phyloP scores from a whole-genome alignment of 2,888 invertebrate species.

The Hemithea aestivaria region DNA sequence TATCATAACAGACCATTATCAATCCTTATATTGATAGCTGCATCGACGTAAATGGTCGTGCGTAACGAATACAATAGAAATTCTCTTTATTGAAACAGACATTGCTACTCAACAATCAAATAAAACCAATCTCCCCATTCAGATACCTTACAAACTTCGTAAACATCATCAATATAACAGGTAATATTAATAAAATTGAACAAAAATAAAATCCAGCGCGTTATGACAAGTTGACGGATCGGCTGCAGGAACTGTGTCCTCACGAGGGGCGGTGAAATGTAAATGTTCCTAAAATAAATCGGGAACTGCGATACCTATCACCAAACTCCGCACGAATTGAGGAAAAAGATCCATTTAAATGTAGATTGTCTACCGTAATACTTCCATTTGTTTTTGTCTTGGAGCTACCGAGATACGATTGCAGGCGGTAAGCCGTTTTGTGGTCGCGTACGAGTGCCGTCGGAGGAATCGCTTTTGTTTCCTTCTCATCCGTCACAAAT shows the following conservation, averaged over 20 bases:
- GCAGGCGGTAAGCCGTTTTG: constrained; percentile 54
- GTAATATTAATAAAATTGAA: background rate
- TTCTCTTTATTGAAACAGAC: too few relatives aligned
- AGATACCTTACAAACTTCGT: too few relatives aligned
- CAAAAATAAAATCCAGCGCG: constrained; percentile 11
- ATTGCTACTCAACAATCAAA: too few relatives aligned
- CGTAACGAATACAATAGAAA: too few relatives aligned
- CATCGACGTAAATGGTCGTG: too few relatives aligned
- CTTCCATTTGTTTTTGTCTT: constrained; percentile 77
- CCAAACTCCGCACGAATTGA: constrained; percentile 72
- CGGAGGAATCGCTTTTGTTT: constrained; percentile 30
- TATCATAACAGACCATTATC: too few relatives aligned
- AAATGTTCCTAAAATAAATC: constrained; percentile 71
- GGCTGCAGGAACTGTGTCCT: constrained; percentile 30
- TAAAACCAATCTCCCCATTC: too few relatives aligned
- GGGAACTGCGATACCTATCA: constrained; percentile 71
- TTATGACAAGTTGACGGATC: constrained; percentile 33
- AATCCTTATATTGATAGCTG: too few relatives aligned
- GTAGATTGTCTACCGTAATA: constrained; percentile 76
- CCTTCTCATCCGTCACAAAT: constrained; percentile 18
- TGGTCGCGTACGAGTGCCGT: constrained; percentile 40
- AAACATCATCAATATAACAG: too few relatives aligned
- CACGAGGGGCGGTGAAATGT: constrained; percentile 48
- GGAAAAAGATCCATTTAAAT: constrained; percentile 78
- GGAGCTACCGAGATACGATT: constrained; percentile 61